Conservation (phyloP, 2,113 vertebrate genomes). For the Daboia siamensis region DNA sequence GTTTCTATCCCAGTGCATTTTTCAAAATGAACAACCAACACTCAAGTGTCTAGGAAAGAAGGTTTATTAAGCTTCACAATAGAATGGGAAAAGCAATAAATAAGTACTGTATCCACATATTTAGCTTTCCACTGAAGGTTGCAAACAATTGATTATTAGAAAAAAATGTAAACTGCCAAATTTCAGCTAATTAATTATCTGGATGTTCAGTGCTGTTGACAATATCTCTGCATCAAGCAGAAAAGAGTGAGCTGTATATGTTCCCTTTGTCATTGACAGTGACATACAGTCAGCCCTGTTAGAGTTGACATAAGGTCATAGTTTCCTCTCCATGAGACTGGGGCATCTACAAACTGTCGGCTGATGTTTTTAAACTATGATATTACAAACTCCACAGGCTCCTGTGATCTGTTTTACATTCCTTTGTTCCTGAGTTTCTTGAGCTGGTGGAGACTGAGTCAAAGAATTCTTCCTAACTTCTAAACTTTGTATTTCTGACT, state of each 20-base stretch:
- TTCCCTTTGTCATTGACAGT: not conserved
- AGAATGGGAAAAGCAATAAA: not conserved
- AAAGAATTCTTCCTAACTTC: not conserved
- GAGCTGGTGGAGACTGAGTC: not conserved
- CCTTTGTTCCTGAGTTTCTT: conserved; percentile 19
- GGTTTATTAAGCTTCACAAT: not conserved
- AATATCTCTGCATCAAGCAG: conserved; percentile 2
- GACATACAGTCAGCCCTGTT: conserved; percentile 34
- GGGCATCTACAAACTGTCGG: conserved; percentile 28
- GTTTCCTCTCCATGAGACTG: conserved; percentile 27
- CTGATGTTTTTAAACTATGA: conserved; percentile 13
- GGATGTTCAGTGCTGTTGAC: conserved; percentile 11
- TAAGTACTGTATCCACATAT: not conserved
- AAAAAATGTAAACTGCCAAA: conserved; percentile 20
- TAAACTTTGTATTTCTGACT: not conserved
- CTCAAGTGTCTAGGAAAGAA: not conserved
- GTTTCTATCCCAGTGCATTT: not conserved
- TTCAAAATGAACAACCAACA: not conserved
- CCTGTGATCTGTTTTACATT: conserved; percentile 35
- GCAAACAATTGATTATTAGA: conserved; percentile 25
- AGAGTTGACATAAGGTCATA: conserved; percentile 29
- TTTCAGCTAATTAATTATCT: conserved; percentile 40
- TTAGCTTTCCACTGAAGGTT: not conserved
- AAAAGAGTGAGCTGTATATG: conserved; percentile 29
- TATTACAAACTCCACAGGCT: conserved; percentile 28